These are phyloP conservation scores for Sarcophaga caerulescens DNA, from an alignment of 2,888 invertebrate species.

Conservation along the genomic window DNA sequence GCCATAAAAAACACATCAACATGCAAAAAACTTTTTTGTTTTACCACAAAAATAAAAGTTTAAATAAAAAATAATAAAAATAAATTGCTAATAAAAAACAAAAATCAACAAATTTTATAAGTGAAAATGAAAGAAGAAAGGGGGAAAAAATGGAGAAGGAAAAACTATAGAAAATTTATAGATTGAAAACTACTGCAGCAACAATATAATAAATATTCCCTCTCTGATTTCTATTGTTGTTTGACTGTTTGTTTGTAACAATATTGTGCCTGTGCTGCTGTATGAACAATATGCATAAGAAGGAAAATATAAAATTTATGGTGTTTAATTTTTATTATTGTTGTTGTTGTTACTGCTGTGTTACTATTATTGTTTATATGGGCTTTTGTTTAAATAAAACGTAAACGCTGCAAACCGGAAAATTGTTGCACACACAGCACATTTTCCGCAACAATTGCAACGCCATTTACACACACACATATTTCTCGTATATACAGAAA, in stretches of 20 bases:
- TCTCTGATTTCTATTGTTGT: no score
- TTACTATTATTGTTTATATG: conserved; percentile 21
- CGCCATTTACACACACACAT: conserved; percentile 7
- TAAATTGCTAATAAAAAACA: not conserved
- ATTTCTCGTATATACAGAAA: not conserved
- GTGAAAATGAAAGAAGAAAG: conserved; percentile 16
- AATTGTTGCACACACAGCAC: conserved; percentile 66
- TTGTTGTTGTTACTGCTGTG: conserved; percentile 25
- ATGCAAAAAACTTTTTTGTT: conserved; percentile 37
- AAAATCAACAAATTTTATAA: conserved; percentile 35
- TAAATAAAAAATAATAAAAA: conserved; percentile 39
- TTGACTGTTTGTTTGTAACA: no score
- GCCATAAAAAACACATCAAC: conserved; percentile 61
- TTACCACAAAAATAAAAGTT: conserved; percentile 59
- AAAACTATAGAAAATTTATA: not conserved
- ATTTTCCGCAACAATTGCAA: conserved; percentile 69
- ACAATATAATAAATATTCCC: not conserved
- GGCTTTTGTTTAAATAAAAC: conserved; percentile 49
- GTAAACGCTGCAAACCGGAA: conserved; percentile 67
- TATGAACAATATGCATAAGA: not conserved
- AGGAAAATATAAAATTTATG: not conserved
- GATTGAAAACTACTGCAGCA: not conserved
- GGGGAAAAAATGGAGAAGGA: not conserved
- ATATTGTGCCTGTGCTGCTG: no score
- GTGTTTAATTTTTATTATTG: not conserved